phyloP scores from a whole-genome alignment of 2,113 vertebrate species.

The Gallinago media region DNA sequence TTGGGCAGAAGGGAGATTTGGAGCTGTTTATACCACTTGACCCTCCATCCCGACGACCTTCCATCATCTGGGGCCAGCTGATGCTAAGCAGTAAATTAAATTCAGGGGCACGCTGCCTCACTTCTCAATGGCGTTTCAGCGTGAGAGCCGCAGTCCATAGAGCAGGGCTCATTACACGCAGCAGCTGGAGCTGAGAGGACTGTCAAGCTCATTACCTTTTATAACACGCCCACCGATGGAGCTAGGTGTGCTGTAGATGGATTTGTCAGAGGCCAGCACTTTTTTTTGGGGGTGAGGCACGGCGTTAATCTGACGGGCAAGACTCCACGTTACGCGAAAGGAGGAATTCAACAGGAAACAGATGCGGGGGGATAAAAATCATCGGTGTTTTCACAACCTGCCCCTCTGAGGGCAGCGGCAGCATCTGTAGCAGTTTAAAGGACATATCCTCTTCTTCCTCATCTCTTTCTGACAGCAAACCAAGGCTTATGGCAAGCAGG shows the following conservation, averaged over 20 bases:
- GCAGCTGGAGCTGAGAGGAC: constrained; percentile 61
- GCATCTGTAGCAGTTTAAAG: background rate
- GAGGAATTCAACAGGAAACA: constrained; percentile 43
- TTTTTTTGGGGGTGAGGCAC: constrained; percentile 1
- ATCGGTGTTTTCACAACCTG: background rate
- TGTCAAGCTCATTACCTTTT: constrained; percentile 49
- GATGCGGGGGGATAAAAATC: constrained; percentile 3
- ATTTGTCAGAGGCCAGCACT: constrained; percentile 24
- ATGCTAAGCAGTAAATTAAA: constrained; percentile 68
- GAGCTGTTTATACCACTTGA: constrained; percentile 56
- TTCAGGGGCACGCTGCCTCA: constrained; percentile 53
- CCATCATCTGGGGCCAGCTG: constrained; percentile 58
- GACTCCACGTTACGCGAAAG: background rate
- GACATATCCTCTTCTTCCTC: background rate
- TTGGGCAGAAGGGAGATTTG: constrained; percentile 49
- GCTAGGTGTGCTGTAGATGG: constrained; percentile 59
- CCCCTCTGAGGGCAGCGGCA: background rate
- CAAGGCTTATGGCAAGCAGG: background rate
- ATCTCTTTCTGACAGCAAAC: background rate
- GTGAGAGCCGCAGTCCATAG: background rate
- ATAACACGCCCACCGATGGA: constrained; percentile 44
- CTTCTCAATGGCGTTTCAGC: constrained; percentile 29
- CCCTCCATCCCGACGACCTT: constrained; percentile 58
- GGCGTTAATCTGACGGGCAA: constrained; percentile 32
- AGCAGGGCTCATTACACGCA: constrained; percentile 47